Evolutionary conservation across 2,113 vertebrate genomes (phyloP), one percentile per base, ranked within the genome.

Genomic region (Notechis scutatus): DNA sequence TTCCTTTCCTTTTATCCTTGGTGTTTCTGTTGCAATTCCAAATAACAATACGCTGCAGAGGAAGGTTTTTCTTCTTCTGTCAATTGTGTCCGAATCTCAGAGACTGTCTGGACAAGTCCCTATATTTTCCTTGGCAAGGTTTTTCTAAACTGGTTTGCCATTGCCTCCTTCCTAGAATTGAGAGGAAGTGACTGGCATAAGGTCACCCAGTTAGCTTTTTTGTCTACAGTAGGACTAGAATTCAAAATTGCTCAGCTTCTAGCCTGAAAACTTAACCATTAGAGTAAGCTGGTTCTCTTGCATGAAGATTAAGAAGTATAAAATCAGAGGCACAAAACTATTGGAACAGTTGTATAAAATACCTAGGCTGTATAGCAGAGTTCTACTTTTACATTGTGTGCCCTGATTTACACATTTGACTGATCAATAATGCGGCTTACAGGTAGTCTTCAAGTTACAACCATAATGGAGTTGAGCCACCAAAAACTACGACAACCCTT

Each of bases 21-120:
- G 42, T 97, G 96, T 92, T 91, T 97, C 92, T 96, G 94, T 10
- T 91, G 94, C 85, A 95, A 96, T 96, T 97, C 97, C 45, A 96
- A 90, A 92, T 94, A 94, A 91, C 94, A 94, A 54, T 92, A 95
- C 21, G 85, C 95, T 61, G 93, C 94, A 7, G 69, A 96, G 11
- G 97, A 57, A 23, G 56, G 2, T 57, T 57, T 57, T 57, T 57
- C 21, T 57, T 57, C 56, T 57, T 23, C 56, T 57, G 56, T 57
- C 56, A 57, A 23, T 57, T 57, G 21, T 57, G 20, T 57, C 21
- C 0, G 5, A 57, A 57, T 57, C 56, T 57, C 56, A 23, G 21
- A 57, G 21, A 57, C 21, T 23, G 0, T 21, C 21, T 57, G 56
- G 56, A 23, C 56, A 57, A 57, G 56, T 57, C 26, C 59, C 26